These are phyloP conservation scores for Pangasianodon hypophthalmus DNA, from an alignment of 2,113 vertebrate genomes.

Conservation along the genomic window DNA sequence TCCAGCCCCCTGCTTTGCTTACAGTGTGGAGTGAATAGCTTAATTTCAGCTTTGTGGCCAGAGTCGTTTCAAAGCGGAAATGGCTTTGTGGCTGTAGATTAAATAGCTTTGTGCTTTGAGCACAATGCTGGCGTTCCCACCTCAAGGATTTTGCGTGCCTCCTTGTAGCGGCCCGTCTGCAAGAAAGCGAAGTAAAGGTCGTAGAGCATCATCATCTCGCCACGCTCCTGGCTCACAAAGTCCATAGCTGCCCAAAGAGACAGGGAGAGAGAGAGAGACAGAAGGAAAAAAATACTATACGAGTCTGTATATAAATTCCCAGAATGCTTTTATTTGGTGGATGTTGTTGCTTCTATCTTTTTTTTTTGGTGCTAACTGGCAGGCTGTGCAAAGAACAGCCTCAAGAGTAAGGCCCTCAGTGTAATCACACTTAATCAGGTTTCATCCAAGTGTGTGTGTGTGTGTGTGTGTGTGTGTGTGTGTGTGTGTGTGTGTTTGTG, in stretches of 20 bases:
- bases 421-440: constrained; percentile 64
- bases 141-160: constrained; percentile 96
- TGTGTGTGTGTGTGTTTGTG: neutral
- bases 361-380: constrained; percentile 48
- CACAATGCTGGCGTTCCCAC: constrained; percentile 73
- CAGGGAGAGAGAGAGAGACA: neutral
- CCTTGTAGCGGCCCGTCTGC: constrained; percentile 86
- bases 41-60: constrained; percentile 75
- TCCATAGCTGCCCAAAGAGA: constrained; percentile 81
- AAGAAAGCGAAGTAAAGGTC: constrained; percentile 94
- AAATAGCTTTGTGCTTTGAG: constrained; percentile 72
- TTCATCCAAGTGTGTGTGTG: constrained; percentile 57
- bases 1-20: constrained; percentile 36
- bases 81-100: constrained; percentile 76
- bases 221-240: constrained; percentile 82
- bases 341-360: neutral
- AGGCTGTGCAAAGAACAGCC: constrained; percentile 53
- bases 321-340: constrained; percentile 3
- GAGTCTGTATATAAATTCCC: neutral
- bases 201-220: constrained; percentile 92
- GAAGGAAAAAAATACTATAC: constrained; percentile 8
- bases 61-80: constrained; percentile 78
- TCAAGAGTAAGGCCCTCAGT: constrained; percentile 42
- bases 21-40: constrained; percentile 73
- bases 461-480: constrained; percentile 12